These are phyloP conservation scores for Sesamia inferens DNA, from an alignment of 2,888 invertebrate genomes.

Conservation along the genomic window DNA sequence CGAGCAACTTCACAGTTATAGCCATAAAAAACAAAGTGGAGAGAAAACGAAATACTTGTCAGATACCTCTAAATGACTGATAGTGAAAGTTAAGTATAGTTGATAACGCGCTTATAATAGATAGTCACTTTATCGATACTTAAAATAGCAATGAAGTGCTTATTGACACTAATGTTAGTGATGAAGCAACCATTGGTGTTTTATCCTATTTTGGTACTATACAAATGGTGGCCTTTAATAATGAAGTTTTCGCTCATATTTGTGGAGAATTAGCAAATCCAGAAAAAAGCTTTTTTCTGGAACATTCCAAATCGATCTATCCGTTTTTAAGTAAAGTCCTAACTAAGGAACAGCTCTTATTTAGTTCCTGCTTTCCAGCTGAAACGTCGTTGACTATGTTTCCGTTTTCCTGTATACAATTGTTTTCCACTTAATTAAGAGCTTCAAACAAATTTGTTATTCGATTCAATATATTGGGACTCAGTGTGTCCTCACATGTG, in stretches of 20 bases:
- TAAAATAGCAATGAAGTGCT: conserved; percentile 7
- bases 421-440: background rate
- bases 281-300: background rate
- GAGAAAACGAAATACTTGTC: conserved; percentile 14
- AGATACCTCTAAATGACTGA: conserved; percentile 1
- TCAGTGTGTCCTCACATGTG: background rate
- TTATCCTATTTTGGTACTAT: background rate
- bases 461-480: background rate
- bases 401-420: background rate
- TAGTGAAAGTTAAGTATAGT: conserved; percentile 22
- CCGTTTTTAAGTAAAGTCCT: background rate
- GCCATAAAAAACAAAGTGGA: background rate
- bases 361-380: background rate
- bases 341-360: background rate
- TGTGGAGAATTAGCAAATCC: background rate
- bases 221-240: background rate
- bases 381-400: too few relatives aligned
- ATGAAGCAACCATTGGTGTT: background rate
- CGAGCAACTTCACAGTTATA: background rate
- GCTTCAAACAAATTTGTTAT: background rate
- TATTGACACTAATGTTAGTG: background rate
- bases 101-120: conserved; percentile 15
- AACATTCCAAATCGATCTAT: background rate
- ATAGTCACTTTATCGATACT: conserved; percentile 9
- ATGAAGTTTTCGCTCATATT: background rate